Conservation (phyloP, 2,888 invertebrate species). For the Acholoe squamosa region DNA sequence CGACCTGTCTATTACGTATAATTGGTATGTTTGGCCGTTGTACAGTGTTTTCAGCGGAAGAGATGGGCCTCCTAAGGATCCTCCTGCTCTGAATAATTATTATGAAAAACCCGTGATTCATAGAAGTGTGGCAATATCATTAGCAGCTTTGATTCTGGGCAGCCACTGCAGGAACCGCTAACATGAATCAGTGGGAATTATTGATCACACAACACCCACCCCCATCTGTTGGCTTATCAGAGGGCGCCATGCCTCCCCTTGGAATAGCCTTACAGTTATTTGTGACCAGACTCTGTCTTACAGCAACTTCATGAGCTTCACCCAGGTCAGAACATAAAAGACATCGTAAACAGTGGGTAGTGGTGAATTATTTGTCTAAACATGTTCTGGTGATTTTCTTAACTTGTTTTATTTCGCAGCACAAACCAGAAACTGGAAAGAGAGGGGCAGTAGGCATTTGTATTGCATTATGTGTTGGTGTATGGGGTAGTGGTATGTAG, state of each 20-base stretch:
- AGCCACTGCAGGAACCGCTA: background rate
- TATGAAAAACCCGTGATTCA: conserved; percentile 4
- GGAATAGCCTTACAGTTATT: conserved; percentile 4
- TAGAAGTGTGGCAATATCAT: background rate
- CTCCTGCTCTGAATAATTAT: too few relatives aligned
- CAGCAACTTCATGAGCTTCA: background rate
- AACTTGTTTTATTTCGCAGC: background rate
- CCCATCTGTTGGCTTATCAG: background rate
- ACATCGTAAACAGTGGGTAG: background rate
- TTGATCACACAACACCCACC: background rate
- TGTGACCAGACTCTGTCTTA: background rate
- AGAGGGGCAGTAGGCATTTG: background rate
- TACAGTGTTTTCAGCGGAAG: too few relatives aligned
- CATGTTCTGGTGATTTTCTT: background rate
- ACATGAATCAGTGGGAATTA: conserved; percentile 34
- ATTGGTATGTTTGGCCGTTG: too few relatives aligned
- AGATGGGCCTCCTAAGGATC: too few relatives aligned
- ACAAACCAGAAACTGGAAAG: background rate
- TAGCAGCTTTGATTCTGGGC: conserved; percentile 4
- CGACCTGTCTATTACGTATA: too few relatives aligned
- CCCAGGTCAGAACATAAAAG: background rate
- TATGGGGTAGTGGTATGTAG: background rate
- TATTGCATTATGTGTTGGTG: background rate
- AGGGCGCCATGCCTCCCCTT: background rate
- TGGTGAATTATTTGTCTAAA: background rate